Conservation (phyloP, 2,888 invertebrate species). For the Microdon myrmicae region DNA sequence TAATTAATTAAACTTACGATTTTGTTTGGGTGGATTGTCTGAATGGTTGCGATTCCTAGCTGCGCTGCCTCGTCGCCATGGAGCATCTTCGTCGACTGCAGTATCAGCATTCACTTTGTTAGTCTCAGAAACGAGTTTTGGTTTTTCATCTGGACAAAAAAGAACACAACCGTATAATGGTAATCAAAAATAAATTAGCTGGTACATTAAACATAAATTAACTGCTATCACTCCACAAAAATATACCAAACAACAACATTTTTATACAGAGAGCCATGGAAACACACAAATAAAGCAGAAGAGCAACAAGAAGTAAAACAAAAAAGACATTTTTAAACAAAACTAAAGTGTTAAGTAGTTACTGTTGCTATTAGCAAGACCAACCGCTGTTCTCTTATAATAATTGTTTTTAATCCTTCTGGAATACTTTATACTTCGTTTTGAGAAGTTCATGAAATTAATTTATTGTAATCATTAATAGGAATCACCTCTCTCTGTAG, state of each 20-base stretch:
- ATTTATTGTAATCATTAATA: no score
- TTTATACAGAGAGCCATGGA: constrained; percentile 6
- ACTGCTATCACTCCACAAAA: no score
- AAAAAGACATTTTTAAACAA: no score
- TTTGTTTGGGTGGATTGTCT: constrained; percentile 70
- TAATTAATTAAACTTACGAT: constrained; percentile 64
- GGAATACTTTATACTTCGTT: no score
- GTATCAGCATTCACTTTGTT: constrained; percentile 56
- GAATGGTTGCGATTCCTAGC: constrained; percentile 69
- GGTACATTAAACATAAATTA: not conserved
- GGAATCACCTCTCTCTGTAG: no score
- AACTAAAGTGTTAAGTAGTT: no score
- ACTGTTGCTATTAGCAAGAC: no score
- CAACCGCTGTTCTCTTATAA: no score
- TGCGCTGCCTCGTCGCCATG: constrained; percentile 75
- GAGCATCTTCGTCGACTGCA: constrained; percentile 71
- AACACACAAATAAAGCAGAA: constrained; percentile 9
- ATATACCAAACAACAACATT: constrained; percentile 20
- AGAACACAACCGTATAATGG: not conserved
- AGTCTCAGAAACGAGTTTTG: constrained; percentile 59
- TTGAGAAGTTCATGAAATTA: no score
- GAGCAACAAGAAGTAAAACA: constrained; percentile 13
- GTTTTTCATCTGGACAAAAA: constrained; percentile 57
- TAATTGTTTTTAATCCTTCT: no score
- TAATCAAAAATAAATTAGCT: not conserved